Evolutionary conservation across 1,140 invertebrate species (phyloP).

Genomic region (Pachyrhynchus sulphureomaculatus): DNA sequence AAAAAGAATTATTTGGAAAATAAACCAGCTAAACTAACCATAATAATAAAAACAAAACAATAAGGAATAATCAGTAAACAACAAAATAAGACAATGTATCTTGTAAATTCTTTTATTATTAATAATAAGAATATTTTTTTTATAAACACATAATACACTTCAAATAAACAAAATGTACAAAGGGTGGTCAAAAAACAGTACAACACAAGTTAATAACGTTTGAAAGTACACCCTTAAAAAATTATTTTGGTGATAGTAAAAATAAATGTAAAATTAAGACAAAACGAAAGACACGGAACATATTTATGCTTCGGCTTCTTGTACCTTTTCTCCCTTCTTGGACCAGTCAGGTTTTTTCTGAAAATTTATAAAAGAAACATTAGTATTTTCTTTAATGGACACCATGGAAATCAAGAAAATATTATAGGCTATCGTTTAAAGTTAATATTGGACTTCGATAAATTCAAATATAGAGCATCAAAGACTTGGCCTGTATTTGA

Average conservation of each 20-base stretch:
- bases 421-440: too few species aligned
- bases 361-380: slow-evolving; percentile 49
- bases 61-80: background rate
- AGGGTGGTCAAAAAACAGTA: slow-evolving; percentile 7
- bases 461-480: too few species aligned
- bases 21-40: too few species aligned
- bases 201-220: slow-evolving; percentile 5
- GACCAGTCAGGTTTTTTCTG: slow-evolving; percentile 92
- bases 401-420: too few species aligned
- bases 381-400: too few species aligned
- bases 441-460: too few species aligned
- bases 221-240: slow-evolving; percentile 1
- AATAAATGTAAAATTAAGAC: background rate
- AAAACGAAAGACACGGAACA: slow-evolving; percentile 38
- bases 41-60: background rate
- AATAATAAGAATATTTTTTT: slow-evolving; percentile 17
- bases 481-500: too few species aligned
- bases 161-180: slow-evolving; percentile 29
- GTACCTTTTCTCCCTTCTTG: slow-evolving; percentile 88
- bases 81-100: slow-evolving; percentile 6
- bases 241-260: slow-evolving; percentile 6
- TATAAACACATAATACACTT: slow-evolving; percentile 23
- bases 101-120: background rate
- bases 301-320: slow-evolving; percentile 78
- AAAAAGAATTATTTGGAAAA: too few species aligned